phyloP scores from a whole-genome alignment of 2,797 vertebrate species.

The Sebastiscus tertius region DNA sequence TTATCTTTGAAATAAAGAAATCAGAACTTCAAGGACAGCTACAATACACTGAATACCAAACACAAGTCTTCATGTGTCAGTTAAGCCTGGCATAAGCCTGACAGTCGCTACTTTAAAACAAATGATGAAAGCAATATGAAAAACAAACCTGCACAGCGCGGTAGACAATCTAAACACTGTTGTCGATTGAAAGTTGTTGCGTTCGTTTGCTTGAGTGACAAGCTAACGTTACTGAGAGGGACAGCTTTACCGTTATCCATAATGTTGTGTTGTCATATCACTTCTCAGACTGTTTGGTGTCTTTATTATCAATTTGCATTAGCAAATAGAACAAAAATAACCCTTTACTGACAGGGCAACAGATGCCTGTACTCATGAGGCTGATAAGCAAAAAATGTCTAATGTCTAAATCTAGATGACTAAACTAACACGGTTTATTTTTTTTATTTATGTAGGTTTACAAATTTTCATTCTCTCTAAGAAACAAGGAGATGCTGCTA shows the following conservation, averaged over 20 bases:
- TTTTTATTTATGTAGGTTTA: too few relatives aligned
- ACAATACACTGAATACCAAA: not conserved
- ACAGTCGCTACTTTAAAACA: not conserved
- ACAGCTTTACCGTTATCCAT: not conserved
- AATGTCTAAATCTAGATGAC: too few relatives aligned
- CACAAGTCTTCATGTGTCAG: not conserved
- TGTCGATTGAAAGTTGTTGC: not conserved
- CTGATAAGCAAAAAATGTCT: too few relatives aligned
- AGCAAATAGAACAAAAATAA: not conserved
- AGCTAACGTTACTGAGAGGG: not conserved
- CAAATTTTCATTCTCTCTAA: too few relatives aligned
- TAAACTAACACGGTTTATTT: too few relatives aligned
- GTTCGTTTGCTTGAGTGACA: not conserved
- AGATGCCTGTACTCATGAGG: not conserved
- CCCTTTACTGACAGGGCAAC: not conserved
- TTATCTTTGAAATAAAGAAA: slow-evolving; percentile 17
- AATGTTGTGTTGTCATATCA: not conserved
- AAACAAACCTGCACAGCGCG: not conserved
- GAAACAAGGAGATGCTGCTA: too few relatives aligned
- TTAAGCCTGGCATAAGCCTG: not conserved
- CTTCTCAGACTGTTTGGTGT: not conserved
- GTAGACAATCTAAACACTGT: not conserved
- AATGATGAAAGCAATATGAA: not conserved
- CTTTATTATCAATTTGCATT: not conserved
- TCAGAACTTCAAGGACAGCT: slow-evolving; percentile 1